Evolutionary conservation across 2,797 vertebrate species (phyloP), one percentile per base, ranked within the genome.

Genomic region (Eidolon dupreanum): DNA sequence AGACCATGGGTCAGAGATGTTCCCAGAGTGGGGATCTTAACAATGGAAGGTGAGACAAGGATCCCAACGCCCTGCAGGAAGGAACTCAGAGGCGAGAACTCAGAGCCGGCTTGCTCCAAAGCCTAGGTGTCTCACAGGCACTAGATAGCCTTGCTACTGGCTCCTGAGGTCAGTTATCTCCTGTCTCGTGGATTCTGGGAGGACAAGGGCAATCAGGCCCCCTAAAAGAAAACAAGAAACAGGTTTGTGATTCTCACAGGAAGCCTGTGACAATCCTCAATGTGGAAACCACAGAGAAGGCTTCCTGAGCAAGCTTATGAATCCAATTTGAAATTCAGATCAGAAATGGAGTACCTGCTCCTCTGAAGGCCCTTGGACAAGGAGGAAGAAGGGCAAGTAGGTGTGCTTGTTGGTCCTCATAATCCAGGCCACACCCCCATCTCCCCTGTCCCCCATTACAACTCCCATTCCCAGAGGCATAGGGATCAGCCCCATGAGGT

Each of bases 181-280:
- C 57, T 20, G 8, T 15, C 51, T 81, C 43, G 51, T 17, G 66
- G 63, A 36, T 86, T 74, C 81, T 83, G n/a, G 41, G 41, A 93
- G 41, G 33, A 74, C 41, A 73, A 8, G 3, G 57, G 10, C 61
- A 83, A 57, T 41, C 68, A 19, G 36, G 24, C 36, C 20, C 73
- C 68, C 89, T 59, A 26, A 88, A 89, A 87, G 17, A 61, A 94
- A 86, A 49, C 13, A 65, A 85, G 59, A 73, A 84, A 88, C 28
- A 84, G 63, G 49, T 79, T 15, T 84, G 24, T 26, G 43, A 71
- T 22, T 51, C 43, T n/a, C 71, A 49, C 43, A 61, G 57, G 74
- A 16, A 87, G 49, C 31, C 53, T 53, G 6, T 41, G 70, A 78
- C 46, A n/a, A 46, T 10, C 49, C 49, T 41, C 49, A 49, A 26